Conservation (phyloP, 2,888 invertebrate species). For the Acanthosepion pharaonis region DNA sequence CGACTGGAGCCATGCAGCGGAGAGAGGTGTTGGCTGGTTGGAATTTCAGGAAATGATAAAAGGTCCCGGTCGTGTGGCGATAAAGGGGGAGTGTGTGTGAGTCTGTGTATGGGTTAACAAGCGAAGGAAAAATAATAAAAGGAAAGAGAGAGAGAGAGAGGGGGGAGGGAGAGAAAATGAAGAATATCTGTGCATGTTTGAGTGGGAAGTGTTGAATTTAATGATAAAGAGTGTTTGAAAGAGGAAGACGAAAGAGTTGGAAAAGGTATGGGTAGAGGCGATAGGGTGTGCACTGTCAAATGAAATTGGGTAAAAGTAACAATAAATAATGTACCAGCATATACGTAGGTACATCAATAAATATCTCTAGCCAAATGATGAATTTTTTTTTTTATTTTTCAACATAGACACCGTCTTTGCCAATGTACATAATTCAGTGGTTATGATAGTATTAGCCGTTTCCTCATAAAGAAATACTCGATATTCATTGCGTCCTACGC, state of each 20-base stretch:
- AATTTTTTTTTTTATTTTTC: no score
- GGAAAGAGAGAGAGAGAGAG: neutral
- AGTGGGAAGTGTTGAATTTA: neutral
- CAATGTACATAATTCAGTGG: no score
- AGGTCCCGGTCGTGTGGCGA: neutral
- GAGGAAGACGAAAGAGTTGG: neutral
- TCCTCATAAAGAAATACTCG: no score
- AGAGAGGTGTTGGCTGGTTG: neutral
- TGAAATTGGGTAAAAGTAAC: no score
- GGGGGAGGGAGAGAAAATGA: neutral
- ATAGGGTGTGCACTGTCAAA: neutral
- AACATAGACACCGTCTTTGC: no score
- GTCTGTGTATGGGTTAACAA: no score
- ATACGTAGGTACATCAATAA: no score
- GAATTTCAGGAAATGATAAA: neutral
- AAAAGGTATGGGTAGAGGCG: neutral
- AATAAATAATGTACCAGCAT: no score
- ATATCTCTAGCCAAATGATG: no score
- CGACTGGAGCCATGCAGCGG: neutral
- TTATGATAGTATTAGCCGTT: no score
- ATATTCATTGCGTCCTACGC: no score
- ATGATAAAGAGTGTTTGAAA: neutral
- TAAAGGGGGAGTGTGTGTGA: neutral
- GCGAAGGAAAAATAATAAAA: neutral
- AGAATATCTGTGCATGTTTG: neutral